phyloP scores from a whole-genome alignment of 2,888 invertebrate genomes.

The Thalpophila matura region DNA sequence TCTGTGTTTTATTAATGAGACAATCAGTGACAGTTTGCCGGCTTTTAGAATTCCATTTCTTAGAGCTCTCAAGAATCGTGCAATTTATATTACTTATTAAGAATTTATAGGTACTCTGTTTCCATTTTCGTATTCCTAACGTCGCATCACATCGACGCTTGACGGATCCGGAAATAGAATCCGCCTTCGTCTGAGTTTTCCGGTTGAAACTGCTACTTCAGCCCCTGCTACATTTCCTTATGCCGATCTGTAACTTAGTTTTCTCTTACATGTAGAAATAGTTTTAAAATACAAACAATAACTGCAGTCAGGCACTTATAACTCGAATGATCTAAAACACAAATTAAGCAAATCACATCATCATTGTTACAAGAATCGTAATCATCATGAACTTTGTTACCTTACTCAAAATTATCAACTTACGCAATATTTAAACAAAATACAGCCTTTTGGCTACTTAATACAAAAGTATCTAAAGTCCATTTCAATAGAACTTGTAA shows the following conservation, averaged over 20 bases:
- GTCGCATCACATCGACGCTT: constrained; percentile 7
- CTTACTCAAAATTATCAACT: background rate
- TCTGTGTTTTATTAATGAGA: background rate
- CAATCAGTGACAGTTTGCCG: background rate
- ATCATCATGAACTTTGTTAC: background rate
- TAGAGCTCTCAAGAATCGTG: background rate
- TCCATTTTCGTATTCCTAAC: constrained; percentile 1
- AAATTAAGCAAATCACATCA: background rate
- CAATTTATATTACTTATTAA: constrained; percentile 7
- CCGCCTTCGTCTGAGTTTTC: constrained; percentile 36
- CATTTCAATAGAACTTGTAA: too few species aligned
- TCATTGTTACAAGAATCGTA: too few species aligned
- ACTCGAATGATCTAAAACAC: background rate
- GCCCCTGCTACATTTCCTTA: constrained; percentile 28
- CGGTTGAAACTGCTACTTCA: constrained; percentile 12
- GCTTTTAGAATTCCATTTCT: background rate
- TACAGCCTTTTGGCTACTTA: too few species aligned
- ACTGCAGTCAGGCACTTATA: background rate
- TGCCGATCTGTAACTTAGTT: background rate
- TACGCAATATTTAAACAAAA: background rate
- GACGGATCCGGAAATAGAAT: constrained; percentile 50
- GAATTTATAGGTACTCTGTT: constrained; percentile 6
- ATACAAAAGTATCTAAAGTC: too few species aligned
- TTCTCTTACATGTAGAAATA: background rate
- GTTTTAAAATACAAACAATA: background rate